Percentiles rank a stretch among this genome's conserved stretches.
phyloP scores from a whole-genome alignment of 2,113 vertebrate species.

The Gymnobelideus leadbeateri region DNA sequence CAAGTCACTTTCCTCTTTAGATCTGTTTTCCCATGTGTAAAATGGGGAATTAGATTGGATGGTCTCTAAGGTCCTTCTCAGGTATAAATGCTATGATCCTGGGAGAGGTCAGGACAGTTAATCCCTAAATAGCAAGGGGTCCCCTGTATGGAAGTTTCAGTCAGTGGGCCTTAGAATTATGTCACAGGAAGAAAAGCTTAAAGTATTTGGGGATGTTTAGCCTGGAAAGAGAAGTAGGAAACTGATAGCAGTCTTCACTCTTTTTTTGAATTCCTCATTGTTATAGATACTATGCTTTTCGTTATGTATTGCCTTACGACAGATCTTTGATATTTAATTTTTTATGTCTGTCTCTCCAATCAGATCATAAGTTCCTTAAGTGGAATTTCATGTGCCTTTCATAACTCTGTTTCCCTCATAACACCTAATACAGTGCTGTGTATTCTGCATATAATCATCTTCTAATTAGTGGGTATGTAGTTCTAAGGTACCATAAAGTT shows the following conservation, averaged over 20 bases:
- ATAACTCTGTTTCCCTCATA: background rate
- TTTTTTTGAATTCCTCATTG: background rate
- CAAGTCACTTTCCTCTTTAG: background rate
- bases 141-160: background rate
- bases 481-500: background rate
- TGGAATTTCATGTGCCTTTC: background rate
- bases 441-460: background rate
- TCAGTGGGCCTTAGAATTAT: background rate
- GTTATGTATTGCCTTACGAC: background rate
- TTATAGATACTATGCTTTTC: background rate
- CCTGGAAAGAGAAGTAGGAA: background rate
- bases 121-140: background rate
- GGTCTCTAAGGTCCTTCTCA: background rate
- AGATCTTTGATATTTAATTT: background rate
- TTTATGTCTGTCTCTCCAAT: background rate
- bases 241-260: background rate
- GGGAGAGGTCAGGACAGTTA: background rate
- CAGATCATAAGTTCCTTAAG: background rate
- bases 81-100: background rate
- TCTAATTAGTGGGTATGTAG: background rate
- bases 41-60: background rate
- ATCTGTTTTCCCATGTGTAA: background rate
- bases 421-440: background rate
- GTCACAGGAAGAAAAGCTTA: background rate
- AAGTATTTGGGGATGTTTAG: background rate